Evolutionary conservation across 2,888 invertebrate genomes (phyloP).

Genomic region (Drosophila histrio): DNA sequence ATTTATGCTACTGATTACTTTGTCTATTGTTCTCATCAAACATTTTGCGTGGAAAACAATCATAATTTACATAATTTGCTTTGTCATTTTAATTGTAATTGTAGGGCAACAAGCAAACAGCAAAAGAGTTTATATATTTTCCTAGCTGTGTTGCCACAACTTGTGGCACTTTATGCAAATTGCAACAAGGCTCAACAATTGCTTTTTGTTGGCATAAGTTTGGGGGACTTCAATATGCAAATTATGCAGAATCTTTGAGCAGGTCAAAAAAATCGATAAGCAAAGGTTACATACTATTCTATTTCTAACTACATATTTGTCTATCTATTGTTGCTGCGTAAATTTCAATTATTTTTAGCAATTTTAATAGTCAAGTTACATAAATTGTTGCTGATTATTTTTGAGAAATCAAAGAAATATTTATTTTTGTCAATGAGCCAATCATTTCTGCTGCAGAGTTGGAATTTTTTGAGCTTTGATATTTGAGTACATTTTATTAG

Average conservation of each 20-base stretch:
- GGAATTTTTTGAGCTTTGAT: too few species aligned
- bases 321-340: not conserved
- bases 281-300: conserved; percentile 15
- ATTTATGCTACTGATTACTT: conserved; percentile 1
- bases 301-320: not conserved
- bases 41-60: too few species aligned
- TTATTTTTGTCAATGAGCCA: too few species aligned
- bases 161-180: conserved; percentile 29
- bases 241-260: conserved; percentile 1
- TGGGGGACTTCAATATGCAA: conserved; percentile 28
- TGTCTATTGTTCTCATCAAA: conserved; percentile 3
- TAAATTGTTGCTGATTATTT: not conserved
- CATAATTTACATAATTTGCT: conserved; percentile 24
- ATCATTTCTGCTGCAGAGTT: too few species aligned
- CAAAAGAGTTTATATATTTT: not conserved
- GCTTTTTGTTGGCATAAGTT: not conserved
- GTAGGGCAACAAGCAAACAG: conserved; percentile 3
- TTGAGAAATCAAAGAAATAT: not conserved
- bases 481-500: too few species aligned
- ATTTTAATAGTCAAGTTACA: not conserved
- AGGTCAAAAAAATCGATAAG: conserved; percentile 5
- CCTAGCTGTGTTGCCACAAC: not conserved
- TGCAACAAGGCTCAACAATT: conserved; percentile 7
- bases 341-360: conserved; percentile 1
- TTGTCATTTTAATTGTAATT: conserved; percentile 14